Conservation (phyloP, 2,888 invertebrate genomes). For the Orthosia gracilis region DNA sequence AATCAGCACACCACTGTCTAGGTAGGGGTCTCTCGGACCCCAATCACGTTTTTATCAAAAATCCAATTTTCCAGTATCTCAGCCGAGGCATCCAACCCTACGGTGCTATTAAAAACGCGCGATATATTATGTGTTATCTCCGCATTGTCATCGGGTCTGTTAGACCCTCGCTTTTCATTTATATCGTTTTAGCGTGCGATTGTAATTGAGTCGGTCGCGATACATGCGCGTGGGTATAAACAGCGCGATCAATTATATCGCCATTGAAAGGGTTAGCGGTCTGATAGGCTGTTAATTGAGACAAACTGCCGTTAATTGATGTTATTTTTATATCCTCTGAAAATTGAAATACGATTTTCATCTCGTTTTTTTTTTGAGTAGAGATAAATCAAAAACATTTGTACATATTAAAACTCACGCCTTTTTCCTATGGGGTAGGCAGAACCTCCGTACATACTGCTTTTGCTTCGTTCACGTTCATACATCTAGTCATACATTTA, state of each 20-base stretch:
- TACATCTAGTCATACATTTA: too few species aligned
- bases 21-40: conserved; percentile 44
- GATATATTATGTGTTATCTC: conserved; percentile 75
- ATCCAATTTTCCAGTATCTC: conserved; percentile 77
- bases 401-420: too few species aligned
- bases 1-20: conserved; percentile 64
- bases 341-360: background rate
- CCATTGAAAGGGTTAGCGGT: conserved; percentile 36
- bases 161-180: conserved; percentile 68
- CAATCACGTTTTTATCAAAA: conserved; percentile 80
- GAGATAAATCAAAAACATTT: too few species aligned
- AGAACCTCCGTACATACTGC: too few species aligned
- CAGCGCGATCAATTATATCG: conserved; percentile 53
- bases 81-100: conserved; percentile 65
- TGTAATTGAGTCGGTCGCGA: conserved; percentile 67
- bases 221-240: conserved; percentile 41
- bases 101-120: conserved; percentile 68
- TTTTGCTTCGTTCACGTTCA: too few species aligned
- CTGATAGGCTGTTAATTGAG: conserved; percentile 23
- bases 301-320: conserved; percentile 22
- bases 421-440: too few species aligned
- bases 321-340: conserved; percentile 1
- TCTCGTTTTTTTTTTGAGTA: background rate
- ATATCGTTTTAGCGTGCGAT: conserved; percentile 69
- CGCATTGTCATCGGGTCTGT: conserved; percentile 71